A percentile compares a stretch with the other conserved stretches of the same genome.
phyloP scores from a whole-genome alignment of 1,140 invertebrate genomes.

The roundworm (Caenorhabditis elegans) region DNA sequence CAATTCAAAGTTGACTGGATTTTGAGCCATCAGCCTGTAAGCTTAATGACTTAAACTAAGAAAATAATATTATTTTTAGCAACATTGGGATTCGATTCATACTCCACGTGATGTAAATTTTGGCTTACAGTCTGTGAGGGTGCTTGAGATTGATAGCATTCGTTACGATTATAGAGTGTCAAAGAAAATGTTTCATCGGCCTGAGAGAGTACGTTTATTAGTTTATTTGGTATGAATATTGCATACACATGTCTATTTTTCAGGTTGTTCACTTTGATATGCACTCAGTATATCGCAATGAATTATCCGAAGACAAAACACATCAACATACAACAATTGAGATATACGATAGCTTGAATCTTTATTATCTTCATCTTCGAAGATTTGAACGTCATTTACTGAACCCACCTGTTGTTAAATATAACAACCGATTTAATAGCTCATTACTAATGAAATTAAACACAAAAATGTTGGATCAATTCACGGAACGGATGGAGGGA shows the following conservation, averaged over 20 bases:
- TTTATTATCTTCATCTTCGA: not conserved
- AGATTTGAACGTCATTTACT: not conserved
- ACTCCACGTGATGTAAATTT: not conserved
- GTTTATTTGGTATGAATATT: not conserved
- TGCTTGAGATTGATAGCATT: not conserved
- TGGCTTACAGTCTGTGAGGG: not conserved
- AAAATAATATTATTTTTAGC: not conserved
- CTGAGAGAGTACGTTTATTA: not conserved
- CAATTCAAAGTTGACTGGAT: slow-evolving; percentile 28
- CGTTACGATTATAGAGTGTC: slow-evolving; percentile 18
- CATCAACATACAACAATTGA: not conserved
- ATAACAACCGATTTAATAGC: not conserved
- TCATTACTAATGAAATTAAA: slow-evolving; percentile 13
- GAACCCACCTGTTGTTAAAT: not conserved
- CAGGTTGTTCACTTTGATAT: slow-evolving; percentile 7
- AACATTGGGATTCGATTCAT: slow-evolving; percentile 1
- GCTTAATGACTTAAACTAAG: too few relatives aligned
- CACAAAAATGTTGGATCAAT: not conserved
- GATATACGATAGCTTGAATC: not conserved
- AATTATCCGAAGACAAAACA: not conserved
- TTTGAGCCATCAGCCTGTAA: slow-evolving; percentile 10
- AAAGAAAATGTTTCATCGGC: slow-evolving; percentile 24
- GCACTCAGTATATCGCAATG: slow-evolving; percentile 6
- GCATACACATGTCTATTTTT: not conserved
- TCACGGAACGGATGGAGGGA: not conserved